Evolutionary conservation across 1,140 invertebrate species (phyloP), one percentile per base, ranked within the genome.

Genomic region (Stegodyphus mimosarum): DNA sequence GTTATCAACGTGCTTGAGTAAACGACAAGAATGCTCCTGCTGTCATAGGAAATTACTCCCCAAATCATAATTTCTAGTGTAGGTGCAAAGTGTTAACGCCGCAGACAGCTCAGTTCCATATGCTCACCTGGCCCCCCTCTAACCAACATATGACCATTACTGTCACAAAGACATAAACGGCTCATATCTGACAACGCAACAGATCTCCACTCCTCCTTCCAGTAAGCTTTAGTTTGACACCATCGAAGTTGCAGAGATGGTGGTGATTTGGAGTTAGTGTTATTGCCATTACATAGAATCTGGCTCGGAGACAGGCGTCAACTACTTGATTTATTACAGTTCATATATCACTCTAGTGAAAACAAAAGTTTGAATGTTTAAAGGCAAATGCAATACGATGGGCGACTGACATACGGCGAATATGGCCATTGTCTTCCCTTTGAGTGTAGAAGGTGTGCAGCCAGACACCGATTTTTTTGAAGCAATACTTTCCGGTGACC

Each of bases 81-180:
- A 6, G 64, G 64, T 67, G 1, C 17, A 67, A 7, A 2, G 5
- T 6, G 18, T 5, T 0, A 18, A 74, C 11, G 72, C 51, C 17
- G 6, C 2, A 74, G 72, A 53, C 51, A 53, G 33, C 10, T 60
- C 7, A 6, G 69, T 2, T n/a, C 2, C 33, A 74, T 15, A 18
- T 9, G n/a, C 72, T 74, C 72, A 74, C 13, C 72, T 74, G 72
- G 48, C 6, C 55, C 18, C 55, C 17, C 6, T 74, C 72, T 74
- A 33, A 74, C 72, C 13, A 74, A 74, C 48, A 74, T 7, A 60
- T 6, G 72, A n/a, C 15, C 17, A 15, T 74, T 6, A 67, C 6
- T 67, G 64, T 2, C 51, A 13, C 72, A 2, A 53, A 74, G 18
- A 17, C 15, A 74, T 1, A 33, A 18, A 74, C 3, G 10, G 55